phyloP scores from a whole-genome alignment of 2,888 invertebrate genomes.

The Heliothis peltigera region DNA sequence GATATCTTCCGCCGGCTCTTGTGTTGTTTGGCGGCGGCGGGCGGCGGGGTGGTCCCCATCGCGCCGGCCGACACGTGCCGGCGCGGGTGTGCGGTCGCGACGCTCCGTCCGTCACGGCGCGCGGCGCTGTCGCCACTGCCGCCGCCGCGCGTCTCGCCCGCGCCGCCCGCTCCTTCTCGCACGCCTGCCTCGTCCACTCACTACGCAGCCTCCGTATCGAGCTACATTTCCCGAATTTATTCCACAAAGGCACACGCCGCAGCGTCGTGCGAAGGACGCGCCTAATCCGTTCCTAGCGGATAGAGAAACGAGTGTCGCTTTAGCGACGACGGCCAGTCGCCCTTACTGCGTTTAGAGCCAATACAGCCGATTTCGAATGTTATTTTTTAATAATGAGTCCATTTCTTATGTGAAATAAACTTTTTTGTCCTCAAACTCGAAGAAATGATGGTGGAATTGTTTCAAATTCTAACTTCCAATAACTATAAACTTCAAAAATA shows the following conservation, averaged over 20 bases:
- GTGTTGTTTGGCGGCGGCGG: constrained; percentile 86
- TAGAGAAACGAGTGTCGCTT: constrained; percentile 46
- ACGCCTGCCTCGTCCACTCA: constrained; percentile 72
- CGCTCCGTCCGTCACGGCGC: constrained; percentile 79
- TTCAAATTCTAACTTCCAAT: too few species aligned
- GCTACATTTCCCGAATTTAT: constrained; percentile 83
- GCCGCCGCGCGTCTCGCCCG: constrained; percentile 68
- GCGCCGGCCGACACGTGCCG: constrained; percentile 74
- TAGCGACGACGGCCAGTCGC: constrained; percentile 25
- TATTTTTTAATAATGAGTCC: too few species aligned
- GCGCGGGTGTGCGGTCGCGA: constrained; percentile 75
- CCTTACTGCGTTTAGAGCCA: constrained; percentile 39
- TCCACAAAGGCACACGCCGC: constrained; percentile 74
- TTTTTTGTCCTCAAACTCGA: too few species aligned
- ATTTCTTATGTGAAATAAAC: too few species aligned
- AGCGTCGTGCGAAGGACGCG: constrained; percentile 80
- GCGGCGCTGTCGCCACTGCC: constrained; percentile 79
- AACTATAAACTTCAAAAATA: too few species aligned
- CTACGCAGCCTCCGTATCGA: constrained; percentile 89
- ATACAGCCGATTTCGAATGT: constrained; percentile 4
- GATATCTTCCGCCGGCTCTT: constrained; percentile 96
- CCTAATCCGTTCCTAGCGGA: constrained; percentile 83
- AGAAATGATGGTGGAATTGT: too few species aligned
- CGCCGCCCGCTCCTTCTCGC: constrained; percentile 61
- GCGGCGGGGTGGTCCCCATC: constrained; percentile 78